A percentile compares a stretch with the other conserved stretches of the same genome.
phyloP scores from a whole-genome alignment of 2,797 vertebrate species.

The Crotalus adamanteus region DNA sequence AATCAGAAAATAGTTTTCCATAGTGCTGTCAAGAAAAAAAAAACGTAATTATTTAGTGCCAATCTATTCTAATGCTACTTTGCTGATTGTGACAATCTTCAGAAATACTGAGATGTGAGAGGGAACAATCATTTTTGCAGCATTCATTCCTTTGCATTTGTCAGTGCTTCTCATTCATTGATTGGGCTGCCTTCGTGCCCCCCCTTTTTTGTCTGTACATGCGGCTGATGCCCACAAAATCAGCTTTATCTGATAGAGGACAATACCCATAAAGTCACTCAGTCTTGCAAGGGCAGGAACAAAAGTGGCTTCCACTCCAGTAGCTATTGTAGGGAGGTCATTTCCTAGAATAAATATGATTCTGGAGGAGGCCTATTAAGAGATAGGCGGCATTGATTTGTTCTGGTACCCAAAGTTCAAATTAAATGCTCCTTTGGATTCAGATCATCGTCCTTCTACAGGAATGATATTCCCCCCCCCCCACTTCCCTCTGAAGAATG shows the following conservation, averaged over 20 bases:
- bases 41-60: not conserved
- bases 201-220: not conserved
- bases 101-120: not conserved
- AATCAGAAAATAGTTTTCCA: not conserved
- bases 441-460: constrained; percentile 20
- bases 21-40: not conserved
- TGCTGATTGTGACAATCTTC: not conserved
- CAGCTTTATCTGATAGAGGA: not conserved
- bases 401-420: not conserved
- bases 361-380: not conserved
- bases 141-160: not conserved
- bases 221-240: not conserved
- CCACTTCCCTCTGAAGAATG: not conserved
- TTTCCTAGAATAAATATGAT: not conserved
- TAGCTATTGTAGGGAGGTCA: not conserved
- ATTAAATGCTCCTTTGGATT: not conserved
- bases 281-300: not conserved
- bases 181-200: not conserved
- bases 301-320: not conserved
- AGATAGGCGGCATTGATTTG: not conserved
- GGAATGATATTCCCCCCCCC: not conserved
- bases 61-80: not conserved
- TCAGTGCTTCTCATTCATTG: not conserved
- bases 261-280: not conserved
- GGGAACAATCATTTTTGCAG: not conserved